Evolutionary conservation across 2,888 invertebrate genomes (phyloP), one percentile per base, ranked within the genome.

Genomic region (Andricus curvator): DNA sequence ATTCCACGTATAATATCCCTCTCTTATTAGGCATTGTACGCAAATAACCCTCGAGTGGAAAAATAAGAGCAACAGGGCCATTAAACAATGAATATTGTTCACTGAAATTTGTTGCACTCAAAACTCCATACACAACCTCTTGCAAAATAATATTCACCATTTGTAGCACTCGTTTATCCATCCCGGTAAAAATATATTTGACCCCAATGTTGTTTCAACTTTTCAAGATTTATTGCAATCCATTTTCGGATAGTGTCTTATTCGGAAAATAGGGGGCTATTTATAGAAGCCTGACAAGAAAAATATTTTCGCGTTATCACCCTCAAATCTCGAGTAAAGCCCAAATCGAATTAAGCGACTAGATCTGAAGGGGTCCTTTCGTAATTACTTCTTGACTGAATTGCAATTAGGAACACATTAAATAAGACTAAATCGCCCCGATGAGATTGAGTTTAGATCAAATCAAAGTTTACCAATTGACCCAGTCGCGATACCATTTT

Each of bases 311-410:
- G 78, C 77, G 80, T 84, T 87, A 88, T 88, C 88, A 83, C 86
- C 87, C 88, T 84, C 84, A 79, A 82, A 87, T 88, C 88, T 86
- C 44, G 8, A 78, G 79, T 78, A 78, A 84, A 85, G 83, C 78
- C 84, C 77, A 88, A 88, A 88, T 88, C 88, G 84, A 88, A 86
- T 88, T 87, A 88, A 83, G 80, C 48, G 78, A 66, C 76, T 56
- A 78, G 41, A 78, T 66, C 44, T 81, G 70, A 77, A 85, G 82
- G 70, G 83, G 78, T 74, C 44, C 80, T 78, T 82, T 81, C 84
- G 80, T 85, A 83, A 88, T 88, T 84, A 85, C 85, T 84, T 83
- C 70, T 62, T 68, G 76, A 79, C 76, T 66, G 78, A 82, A 83
- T 78, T 83, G 82, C 83, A 85, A 88, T 86, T 86, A 85, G 85